phyloP scores from a whole-genome alignment of 2,113 vertebrate species.

The Ifrita kowaldi region DNA sequence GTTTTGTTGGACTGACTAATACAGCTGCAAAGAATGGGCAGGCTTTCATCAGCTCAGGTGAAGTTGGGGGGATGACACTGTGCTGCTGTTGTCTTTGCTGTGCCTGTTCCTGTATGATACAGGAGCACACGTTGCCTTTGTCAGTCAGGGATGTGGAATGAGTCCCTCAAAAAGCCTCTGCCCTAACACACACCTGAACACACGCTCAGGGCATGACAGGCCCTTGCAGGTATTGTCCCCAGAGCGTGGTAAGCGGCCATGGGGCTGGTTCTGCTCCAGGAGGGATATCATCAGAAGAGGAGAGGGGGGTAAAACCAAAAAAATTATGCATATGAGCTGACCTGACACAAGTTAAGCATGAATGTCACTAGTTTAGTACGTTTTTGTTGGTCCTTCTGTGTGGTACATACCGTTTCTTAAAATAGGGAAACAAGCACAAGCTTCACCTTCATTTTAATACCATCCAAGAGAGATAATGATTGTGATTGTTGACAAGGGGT shows the following conservation, averaged over 20 bases:
- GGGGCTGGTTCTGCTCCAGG: background rate
- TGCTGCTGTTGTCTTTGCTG: background rate
- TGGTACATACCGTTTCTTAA: background rate
- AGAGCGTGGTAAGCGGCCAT: background rate
- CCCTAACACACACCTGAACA: background rate
- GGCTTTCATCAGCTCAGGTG: background rate
- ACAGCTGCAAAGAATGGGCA: background rate
- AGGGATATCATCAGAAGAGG: background rate
- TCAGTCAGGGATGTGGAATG: background rate
- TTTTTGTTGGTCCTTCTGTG: background rate
- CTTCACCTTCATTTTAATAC: background rate
- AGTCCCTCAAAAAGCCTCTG: background rate
- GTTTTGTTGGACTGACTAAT: background rate
- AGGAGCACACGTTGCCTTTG: background rate
- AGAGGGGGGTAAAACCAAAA: background rate
- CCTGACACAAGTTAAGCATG: background rate
- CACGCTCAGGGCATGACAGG: accelerated
- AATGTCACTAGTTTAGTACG: background rate
- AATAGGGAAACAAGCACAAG: background rate
- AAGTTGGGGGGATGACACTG: accelerated
- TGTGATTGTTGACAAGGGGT: background rate
- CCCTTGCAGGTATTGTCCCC: background rate
- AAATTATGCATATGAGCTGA: background rate
- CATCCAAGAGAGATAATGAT: background rate
- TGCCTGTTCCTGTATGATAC: background rate